Conservation (phyloP, 1,140 invertebrate genomes). For the Globodera ellingtonae region DNA sequence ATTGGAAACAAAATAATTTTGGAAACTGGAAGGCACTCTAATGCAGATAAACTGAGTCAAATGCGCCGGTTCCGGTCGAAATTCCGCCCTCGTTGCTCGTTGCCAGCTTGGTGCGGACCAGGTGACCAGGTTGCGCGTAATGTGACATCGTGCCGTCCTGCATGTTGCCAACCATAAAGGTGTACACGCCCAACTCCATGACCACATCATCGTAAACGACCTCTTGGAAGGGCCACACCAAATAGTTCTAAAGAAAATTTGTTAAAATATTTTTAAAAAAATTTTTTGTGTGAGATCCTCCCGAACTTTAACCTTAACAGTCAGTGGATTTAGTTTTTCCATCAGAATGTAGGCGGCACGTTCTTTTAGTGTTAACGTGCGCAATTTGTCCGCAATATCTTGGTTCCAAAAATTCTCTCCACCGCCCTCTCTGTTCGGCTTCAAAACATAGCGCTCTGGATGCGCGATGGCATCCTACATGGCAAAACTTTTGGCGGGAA, state of each 20-base stretch:
- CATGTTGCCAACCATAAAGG: slow-evolving; percentile 74
- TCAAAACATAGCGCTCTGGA: slow-evolving; percentile 86
- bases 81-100: slow-evolving; percentile 90
- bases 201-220: slow-evolving; percentile 73
- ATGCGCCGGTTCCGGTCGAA: slow-evolving; percentile 81
- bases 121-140: slow-evolving; percentile 83
- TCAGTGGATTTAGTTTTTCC: slow-evolving; percentile 71
- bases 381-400: slow-evolving; percentile 75
- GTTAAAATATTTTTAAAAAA: neutral
- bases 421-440: slow-evolving; percentile 85
- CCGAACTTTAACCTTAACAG: slow-evolving; percentile 48
- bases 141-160: slow-evolving; percentile 47
- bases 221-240: slow-evolving; percentile 74
- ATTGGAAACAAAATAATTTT: too few relatives aligned
- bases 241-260: slow-evolving; percentile 73
- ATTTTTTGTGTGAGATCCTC: too few relatives aligned
- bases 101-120: slow-evolving; percentile 83
- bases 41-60: slow-evolving; percentile 72
- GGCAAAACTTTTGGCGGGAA: too few relatives aligned
- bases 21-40: neutral
- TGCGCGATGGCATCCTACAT: slow-evolving; percentile 76
- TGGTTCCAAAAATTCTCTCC: slow-evolving; percentile 86
- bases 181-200: slow-evolving; percentile 91
- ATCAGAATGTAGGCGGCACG: slow-evolving; percentile 88
- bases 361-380: slow-evolving; percentile 73